phyloP scores from a whole-genome alignment of 1,140 invertebrate species.

The Drosophila auraria region DNA sequence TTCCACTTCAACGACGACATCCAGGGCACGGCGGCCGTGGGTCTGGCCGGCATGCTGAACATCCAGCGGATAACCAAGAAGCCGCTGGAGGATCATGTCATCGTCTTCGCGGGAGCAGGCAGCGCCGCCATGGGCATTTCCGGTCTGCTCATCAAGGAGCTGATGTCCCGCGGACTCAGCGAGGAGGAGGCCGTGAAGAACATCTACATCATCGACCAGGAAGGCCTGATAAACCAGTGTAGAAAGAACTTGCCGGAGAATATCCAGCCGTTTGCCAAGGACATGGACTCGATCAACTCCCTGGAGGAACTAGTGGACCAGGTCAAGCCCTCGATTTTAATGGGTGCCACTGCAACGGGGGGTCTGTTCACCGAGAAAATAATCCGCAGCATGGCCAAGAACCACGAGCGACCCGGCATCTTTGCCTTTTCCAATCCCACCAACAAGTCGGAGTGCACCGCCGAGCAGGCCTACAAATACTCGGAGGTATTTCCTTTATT shows the following conservation, averaged over 20 bases:
- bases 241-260: conserved; percentile 91
- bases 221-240: conserved; percentile 90
- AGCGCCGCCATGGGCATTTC: conserved; percentile 96
- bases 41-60: conserved; percentile 95
- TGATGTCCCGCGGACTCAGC: conserved; percentile 35
- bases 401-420: conserved; percentile 88
- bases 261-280: conserved; percentile 88
- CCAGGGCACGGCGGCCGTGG: conserved; percentile 96
- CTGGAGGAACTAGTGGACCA: conserved; percentile 92
- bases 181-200: conserved; percentile 90
- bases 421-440: conserved; percentile 99
- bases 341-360: conserved; percentile 91
- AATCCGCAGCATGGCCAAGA: conserved; percentile 90
- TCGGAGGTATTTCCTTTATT: conserved; percentile 87
- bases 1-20: conserved; percentile 99
- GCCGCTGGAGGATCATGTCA: conserved; percentile 91
- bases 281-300: conserved; percentile 89
- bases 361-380: conserved; percentile 95
- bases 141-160: conserved; percentile 88
- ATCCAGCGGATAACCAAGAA: conserved; percentile 92
- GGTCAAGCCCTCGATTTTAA: conserved; percentile 92
- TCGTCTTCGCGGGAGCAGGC: conserved; percentile 97
- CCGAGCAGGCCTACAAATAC: conserved; percentile 94
- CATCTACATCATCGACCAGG: conserved; percentile 90
- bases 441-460: conserved; percentile 97